Evolutionary conservation across 2,888 invertebrate species (phyloP).

Genomic region (Hyposoter dolosus): DNA sequence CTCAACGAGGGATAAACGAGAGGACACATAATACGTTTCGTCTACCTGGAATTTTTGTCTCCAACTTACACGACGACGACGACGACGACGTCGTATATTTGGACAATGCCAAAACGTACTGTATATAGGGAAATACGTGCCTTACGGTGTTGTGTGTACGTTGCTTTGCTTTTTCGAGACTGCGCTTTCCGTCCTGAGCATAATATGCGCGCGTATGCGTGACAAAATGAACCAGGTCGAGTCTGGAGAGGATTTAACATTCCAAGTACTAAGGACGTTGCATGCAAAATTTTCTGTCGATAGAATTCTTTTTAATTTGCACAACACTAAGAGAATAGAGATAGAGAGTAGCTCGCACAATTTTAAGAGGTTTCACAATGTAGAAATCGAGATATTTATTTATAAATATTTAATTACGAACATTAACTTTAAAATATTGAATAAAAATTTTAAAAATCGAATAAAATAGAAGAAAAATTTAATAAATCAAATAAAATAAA

Average conservation of each 20-base stretch:
- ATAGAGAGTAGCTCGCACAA: too few species aligned
- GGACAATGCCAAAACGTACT: slow-evolving; percentile 46
- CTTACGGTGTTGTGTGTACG: slow-evolving; percentile 15
- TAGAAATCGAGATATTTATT: too few species aligned
- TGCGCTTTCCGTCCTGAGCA: neutral
- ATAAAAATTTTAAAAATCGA: too few species aligned
- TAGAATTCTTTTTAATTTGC: too few species aligned
- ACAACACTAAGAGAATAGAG: too few species aligned
- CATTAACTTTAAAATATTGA: too few species aligned
- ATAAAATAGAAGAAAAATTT: too few species aligned
- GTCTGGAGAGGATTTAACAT: neutral
- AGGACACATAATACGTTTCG: slow-evolving; percentile 44
- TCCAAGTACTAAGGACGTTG: neutral
- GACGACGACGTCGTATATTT: slow-evolving; percentile 11
- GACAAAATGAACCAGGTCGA: slow-evolving; percentile 15
- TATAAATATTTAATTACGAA: too few species aligned
- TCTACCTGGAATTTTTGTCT: slow-evolving; percentile 58
- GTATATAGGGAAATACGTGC: neutral
- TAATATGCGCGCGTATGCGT: neutral
- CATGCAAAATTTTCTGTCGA: too few species aligned
- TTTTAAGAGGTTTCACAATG: too few species aligned
- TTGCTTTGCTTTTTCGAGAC: slow-evolving; percentile 18
- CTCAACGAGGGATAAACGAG: slow-evolving; percentile 17
- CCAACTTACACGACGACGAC: neutral
- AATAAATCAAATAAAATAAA: too few species aligned